Evolutionary conservation across 2,113 vertebrate species (phyloP), one percentile per base, ranked within the genome.

Genomic region (Triplophysa rosa): DNA sequence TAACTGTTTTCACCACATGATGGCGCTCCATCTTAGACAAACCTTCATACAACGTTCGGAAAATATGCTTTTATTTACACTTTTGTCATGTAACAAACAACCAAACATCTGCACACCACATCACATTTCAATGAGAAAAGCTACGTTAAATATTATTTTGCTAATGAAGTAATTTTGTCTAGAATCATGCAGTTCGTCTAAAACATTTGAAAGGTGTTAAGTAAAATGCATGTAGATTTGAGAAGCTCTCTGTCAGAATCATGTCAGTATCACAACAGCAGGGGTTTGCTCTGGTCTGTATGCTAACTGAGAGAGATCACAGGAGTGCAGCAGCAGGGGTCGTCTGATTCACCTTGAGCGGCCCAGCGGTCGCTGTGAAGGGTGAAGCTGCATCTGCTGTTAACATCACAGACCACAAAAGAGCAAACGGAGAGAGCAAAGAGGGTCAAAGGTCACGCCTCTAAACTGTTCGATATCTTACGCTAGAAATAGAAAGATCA

Each of bases 401-500:
- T 1, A 59, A 58, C 54, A n/a, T 49, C 3, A 16, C 11, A 1
- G 69, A 58, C 69, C 69, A 40, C 33, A 59, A 13, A 58, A 61
- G 21, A n/a, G 9, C 23, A 56, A 45, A 24, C 11, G 49, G 61
- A 29, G 24, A 66, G 74, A 16, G 23, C 54, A 49, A 14, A 16
- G 24, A 66, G 21, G 63, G 64, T 67, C 47, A 67, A 66, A 56
- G 33, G 76, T 54, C 47, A 24, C 26, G 2, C 6, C 49, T 42
- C n/a, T 45, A 58, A 40, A 33, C 49, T 23, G 76, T n/a, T 68
- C 49, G n/a, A 67, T 67, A 40, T 24, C 16, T 40, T 40, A 24
- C 1, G 11, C n/a, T 10, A 58, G 47, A 77, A 58, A 78, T 78
- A 29, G 65, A 56, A 78, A 59, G 54, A 67, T 78, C 65, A 3